Conservation (phyloP, 2,113 vertebrate species). For the Ranitomeya imitator region DNA sequence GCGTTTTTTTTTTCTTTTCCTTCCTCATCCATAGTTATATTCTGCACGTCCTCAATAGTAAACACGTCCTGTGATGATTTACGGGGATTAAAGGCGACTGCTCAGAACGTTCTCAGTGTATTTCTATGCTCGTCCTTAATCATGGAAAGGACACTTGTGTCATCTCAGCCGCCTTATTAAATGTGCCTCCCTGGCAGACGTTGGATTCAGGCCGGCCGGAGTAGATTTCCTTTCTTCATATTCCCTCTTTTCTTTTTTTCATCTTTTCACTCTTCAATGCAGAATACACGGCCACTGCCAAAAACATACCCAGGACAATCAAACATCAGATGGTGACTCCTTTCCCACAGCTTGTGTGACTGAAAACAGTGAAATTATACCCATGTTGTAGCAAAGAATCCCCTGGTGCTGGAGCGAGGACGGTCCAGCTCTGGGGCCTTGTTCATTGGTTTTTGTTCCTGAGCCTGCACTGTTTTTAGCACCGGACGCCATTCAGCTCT, state of each 20-base stretch:
- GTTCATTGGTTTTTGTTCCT: constrained; percentile 79
- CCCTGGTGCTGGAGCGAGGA: constrained; percentile 74
- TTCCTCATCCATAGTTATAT: not conserved
- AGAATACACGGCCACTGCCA: constrained; percentile 75
- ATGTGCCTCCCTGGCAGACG: constrained; percentile 67
- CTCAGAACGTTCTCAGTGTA: not conserved
- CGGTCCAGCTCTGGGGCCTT: constrained; percentile 72
- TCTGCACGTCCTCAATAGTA: not conserved
- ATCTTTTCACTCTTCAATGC: constrained; percentile 63
- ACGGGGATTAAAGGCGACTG: constrained; percentile 17
- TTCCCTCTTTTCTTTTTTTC: constrained; percentile 45
- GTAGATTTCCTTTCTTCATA: constrained; percentile 66
- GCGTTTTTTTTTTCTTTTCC: not conserved
- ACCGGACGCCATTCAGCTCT: constrained; percentile 79
- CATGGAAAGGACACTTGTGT: constrained; percentile 13
- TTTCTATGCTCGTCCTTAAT: not conserved
- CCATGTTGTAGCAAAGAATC: constrained; percentile 76
- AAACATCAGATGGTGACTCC: constrained; percentile 86
- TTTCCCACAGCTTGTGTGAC: constrained; percentile 85
- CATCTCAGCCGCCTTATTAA: constrained; percentile 59
- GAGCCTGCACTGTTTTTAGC: constrained; percentile 75
- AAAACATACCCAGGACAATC: constrained; percentile 82
- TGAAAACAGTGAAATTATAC: constrained; percentile 85
- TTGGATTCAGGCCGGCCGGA: constrained; percentile 68
- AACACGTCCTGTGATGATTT: not conserved